phyloP scores from a whole-genome alignment of 2,113 vertebrate genomes.

The Pleuronectes platessa region DNA sequence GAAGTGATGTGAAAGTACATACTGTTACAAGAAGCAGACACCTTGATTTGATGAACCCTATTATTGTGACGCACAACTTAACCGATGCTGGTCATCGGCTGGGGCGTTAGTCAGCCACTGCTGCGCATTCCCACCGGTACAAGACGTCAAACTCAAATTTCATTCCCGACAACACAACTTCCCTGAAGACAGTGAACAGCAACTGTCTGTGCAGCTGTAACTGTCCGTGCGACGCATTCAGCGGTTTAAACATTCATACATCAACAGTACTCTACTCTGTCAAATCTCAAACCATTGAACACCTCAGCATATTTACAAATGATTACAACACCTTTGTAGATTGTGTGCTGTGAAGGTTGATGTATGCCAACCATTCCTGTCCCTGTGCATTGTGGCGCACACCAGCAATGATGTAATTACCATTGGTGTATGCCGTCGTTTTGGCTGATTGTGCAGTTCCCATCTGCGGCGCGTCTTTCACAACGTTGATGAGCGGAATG shows the following conservation, averaged over 20 bases:
- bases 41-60: slow-evolving; percentile 44
- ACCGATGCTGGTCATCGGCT: slow-evolving; percentile 28
- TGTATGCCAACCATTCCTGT: too few relatives aligned
- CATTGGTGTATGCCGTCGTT: too few relatives aligned
- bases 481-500: too few relatives aligned
- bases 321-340: slow-evolving; percentile 6
- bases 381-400: too few relatives aligned
- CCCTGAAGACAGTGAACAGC: slow-evolving; percentile 43
- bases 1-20: slow-evolving; percentile 24
- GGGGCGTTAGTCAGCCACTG: slow-evolving; percentile 32
- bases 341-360: not conserved
- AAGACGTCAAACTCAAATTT: slow-evolving; percentile 70
- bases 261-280: slow-evolving; percentile 43
- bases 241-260: slow-evolving; percentile 33
- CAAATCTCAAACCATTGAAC: not conserved
- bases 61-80: slow-evolving; percentile 61
- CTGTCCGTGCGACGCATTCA: slow-evolving; percentile 35
- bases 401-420: too few relatives aligned
- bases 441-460: too few relatives aligned
- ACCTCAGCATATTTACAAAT: not conserved
- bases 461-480: too few relatives aligned
- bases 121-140: slow-evolving; percentile 39
- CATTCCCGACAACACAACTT: slow-evolving; percentile 27
- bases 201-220: slow-evolving; percentile 44
- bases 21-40: slow-evolving; percentile 50